Evolutionary conservation across 2,888 invertebrate genomes (phyloP), one percentile per base, ranked within the genome.

Genomic region (Lypha dubia): DNA sequence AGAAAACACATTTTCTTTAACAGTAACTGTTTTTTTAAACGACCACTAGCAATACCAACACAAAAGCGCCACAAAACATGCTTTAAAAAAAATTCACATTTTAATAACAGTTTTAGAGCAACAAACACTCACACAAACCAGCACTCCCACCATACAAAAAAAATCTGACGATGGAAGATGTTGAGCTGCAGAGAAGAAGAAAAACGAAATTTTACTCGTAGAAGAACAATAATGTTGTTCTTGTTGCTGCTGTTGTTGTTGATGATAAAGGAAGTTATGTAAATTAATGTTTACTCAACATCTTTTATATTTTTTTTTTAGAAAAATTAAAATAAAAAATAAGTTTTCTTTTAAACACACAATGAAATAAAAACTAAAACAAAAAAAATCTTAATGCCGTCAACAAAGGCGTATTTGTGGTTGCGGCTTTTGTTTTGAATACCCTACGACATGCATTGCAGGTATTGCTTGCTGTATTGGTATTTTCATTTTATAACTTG

Each of bases 241-340:
- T 53, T 56, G 68, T 35, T 67, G 58, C 32, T 56, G 38, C 44
- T 77, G 56, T 81, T 53, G 8, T 62, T 63, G 79, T 41, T 65
- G 44, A 65, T 76, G 76, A 71, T 63, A 79, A 80, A 89, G 86
- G 86, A 91, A 91, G 91, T 92, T 91, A 91, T 91, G 91, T 90
- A 92, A 91, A 91, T 91, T 90, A 92, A 90, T 91, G 92, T 91
- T 91, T 91, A 90, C 89, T 92, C 91, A 91, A 91, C 91, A 90
- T 90, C 89, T 89, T 91, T 90, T 88, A 62, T 71, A 53, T n/a
- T n/a, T n/a, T n/a, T n/a, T n/a, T n/a, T n/a, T n/a, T n/a, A n/a
- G n/a, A n/a, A 44, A 77, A 81, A 79, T 75, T 65, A 56, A 86
- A 83, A 83, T 79, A 71, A 79, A 86, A 81, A 83, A 49, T 71